Conservation (phyloP, 2,797 vertebrate genomes). For the Pangasius krempfi region DNA sequence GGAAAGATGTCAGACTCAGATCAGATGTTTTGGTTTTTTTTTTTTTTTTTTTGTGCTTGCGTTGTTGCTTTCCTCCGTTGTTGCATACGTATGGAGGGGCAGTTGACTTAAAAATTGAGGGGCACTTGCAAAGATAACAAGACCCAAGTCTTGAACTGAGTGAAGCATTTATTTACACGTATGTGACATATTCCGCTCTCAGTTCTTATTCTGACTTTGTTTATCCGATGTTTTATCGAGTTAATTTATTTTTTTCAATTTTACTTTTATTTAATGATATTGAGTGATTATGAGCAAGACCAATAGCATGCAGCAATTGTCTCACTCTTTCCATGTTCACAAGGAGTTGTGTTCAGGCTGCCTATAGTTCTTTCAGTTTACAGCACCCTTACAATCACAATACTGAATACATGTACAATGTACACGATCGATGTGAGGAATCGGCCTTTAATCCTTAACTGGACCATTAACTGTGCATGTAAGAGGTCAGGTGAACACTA, state of each 20-base stretch:
- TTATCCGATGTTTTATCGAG: constrained; percentile 50
- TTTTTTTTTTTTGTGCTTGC: neutral
- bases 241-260: constrained; percentile 61
- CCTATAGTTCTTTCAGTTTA: constrained; percentile 23
- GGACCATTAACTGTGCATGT: constrained; percentile 50
- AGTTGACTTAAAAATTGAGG: constrained; percentile 31
- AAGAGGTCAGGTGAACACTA: constrained; percentile 48
- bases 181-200: constrained; percentile 44
- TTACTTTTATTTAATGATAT: constrained; percentile 53
- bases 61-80: constrained; percentile 44
- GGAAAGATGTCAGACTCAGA: constrained; percentile 54
- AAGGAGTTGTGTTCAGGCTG: constrained; percentile 33
- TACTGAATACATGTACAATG: constrained; percentile 8
- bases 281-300: constrained; percentile 52
- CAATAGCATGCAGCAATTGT: constrained; percentile 46
- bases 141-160: constrained; percentile 42
- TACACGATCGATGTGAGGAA: constrained; percentile 11
- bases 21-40: constrained; percentile 27
- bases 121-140: constrained; percentile 42
- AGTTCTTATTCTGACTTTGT: constrained; percentile 50
- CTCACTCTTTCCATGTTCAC: constrained; percentile 38
- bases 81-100: neutral
- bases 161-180: constrained; percentile 46
- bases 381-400: constrained; percentile 23
- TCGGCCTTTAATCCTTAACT: constrained; percentile 42